Conservation (phyloP, 2,888 invertebrate genomes). For the Sesamia inferens region DNA sequence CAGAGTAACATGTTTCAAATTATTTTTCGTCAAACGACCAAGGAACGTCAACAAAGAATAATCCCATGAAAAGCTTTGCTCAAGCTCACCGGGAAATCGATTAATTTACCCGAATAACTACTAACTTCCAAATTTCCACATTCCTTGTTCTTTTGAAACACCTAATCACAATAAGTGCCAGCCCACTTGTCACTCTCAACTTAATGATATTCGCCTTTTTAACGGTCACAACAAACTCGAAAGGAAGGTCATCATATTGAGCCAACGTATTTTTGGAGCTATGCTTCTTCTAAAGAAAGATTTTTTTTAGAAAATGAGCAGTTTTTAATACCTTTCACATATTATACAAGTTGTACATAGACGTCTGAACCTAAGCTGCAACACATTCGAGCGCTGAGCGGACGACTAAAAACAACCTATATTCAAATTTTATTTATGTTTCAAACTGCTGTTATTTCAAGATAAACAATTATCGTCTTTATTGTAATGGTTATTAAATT, state of each 20-base stretch:
- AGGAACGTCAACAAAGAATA: slow-evolving; percentile 9
- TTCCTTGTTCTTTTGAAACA: slow-evolving; percentile 49
- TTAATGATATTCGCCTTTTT: slow-evolving; percentile 40
- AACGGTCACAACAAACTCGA: slow-evolving; percentile 21
- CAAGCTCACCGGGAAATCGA: slow-evolving; percentile 27
- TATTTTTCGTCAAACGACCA: background rate
- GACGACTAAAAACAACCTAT: background rate
- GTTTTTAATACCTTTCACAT: background rate
- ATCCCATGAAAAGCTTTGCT: slow-evolving; percentile 29
- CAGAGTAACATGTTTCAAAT: slow-evolving; percentile 11
- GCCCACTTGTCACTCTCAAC: slow-evolving; percentile 57
- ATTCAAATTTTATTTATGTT: too few species aligned
- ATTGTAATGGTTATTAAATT: too few species aligned
- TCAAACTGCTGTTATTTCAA: too few species aligned
- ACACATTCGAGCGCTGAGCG: background rate
- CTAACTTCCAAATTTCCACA: slow-evolving; percentile 30
- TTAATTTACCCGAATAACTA: slow-evolving; percentile 35
- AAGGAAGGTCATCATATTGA: slow-evolving; percentile 4
- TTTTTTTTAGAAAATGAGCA: slow-evolving; percentile 9
- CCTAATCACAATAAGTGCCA: slow-evolving; percentile 59
- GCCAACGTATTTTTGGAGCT: background rate
- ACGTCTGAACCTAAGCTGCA: background rate
- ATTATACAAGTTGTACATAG: background rate
- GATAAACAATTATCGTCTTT: too few species aligned
- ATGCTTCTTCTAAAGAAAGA: background rate